A percentile compares a stretch with the other conserved stretches of the same genome.
Evolutionary conservation across 2,888 invertebrate species (phyloP).

Genomic region (Zaprionus obscuricornis): DNA sequence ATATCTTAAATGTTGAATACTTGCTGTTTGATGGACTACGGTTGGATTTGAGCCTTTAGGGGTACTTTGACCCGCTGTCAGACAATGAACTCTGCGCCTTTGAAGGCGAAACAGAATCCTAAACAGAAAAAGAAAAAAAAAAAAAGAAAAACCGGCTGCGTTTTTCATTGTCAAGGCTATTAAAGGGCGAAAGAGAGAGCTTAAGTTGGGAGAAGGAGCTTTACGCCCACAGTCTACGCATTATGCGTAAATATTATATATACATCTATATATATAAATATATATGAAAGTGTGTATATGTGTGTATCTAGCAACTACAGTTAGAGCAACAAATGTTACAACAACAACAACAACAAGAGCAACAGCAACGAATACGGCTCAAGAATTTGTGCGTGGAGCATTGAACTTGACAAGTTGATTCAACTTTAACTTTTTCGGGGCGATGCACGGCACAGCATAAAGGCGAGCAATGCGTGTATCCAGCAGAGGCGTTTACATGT

Average conservation of each 20-base stretch:
- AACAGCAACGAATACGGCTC: no score
- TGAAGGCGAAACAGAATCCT: neutral
- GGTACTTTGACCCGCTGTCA: constrained; percentile 43
- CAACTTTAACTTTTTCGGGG: constrained; percentile 49
- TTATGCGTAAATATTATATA: no score
- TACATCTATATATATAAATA: no score
- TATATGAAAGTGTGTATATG: no score
- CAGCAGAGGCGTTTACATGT: constrained; percentile 59
- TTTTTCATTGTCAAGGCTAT: constrained; percentile 55
- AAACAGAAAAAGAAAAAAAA: no score
- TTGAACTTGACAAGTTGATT: constrained; percentile 70
- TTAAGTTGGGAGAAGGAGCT: constrained; percentile 10
- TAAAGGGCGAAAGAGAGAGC: constrained; percentile 6
- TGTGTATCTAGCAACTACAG: constrained; percentile 34
- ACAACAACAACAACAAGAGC: neutral
- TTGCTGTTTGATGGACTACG: no score
- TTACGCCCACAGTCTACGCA: constrained; percentile 48
- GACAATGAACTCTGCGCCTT: constrained; percentile 41
- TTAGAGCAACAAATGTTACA: neutral
- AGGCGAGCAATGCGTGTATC: constrained; percentile 47
- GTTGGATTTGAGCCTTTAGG: neutral
- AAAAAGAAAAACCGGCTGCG: constrained; percentile 34
- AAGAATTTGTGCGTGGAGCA: constrained; percentile 45
- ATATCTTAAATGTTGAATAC: no score
- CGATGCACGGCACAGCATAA: constrained; percentile 4